A percentile compares a stretch with the other conserved stretches of the same genome.
phyloP scores from a whole-genome alignment of 1,140 invertebrate genomes.

The Drosophila subpulchrella region DNA sequence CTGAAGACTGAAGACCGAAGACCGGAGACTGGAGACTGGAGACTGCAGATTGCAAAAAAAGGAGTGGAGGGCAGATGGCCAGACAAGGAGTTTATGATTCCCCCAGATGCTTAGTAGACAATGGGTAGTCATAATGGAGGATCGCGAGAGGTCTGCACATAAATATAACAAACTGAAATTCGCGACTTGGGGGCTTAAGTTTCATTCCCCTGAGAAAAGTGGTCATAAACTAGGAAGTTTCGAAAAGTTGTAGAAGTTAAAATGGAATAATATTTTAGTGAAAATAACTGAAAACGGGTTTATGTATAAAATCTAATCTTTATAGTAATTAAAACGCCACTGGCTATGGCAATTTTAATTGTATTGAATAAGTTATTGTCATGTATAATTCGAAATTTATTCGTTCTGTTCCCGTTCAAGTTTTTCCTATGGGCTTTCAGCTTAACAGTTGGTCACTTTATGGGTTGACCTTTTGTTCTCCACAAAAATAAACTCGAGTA shows the following conservation, averaged over 20 bases:
- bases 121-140: constrained; percentile 35
- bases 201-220: not conserved
- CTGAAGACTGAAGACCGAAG: not conserved
- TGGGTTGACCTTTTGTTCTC: not conserved
- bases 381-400: not conserved
- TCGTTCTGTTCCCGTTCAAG: not conserved
- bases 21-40: not conserved
- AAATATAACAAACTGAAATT: constrained; percentile 8
- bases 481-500: not conserved
- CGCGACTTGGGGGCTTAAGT: not conserved
- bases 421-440: not conserved
- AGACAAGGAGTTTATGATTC: constrained; percentile 41
- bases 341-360: no score
- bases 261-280: no score
- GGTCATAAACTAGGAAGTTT: not conserved
- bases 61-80: constrained; percentile 10
- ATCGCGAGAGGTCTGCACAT: constrained; percentile 3
- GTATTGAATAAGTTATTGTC: no score
- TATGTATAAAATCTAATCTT: no score
- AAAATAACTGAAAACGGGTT: no score
- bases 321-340: no score
- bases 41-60: constrained; percentile 1
- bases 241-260: not conserved
- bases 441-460: not conserved
- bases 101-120: constrained; percentile 34